A percentile compares a stretch with the other conserved stretches of the same genome.
phyloP scores from a whole-genome alignment of 2,888 invertebrate species.

The Synergus laeviventris region DNA sequence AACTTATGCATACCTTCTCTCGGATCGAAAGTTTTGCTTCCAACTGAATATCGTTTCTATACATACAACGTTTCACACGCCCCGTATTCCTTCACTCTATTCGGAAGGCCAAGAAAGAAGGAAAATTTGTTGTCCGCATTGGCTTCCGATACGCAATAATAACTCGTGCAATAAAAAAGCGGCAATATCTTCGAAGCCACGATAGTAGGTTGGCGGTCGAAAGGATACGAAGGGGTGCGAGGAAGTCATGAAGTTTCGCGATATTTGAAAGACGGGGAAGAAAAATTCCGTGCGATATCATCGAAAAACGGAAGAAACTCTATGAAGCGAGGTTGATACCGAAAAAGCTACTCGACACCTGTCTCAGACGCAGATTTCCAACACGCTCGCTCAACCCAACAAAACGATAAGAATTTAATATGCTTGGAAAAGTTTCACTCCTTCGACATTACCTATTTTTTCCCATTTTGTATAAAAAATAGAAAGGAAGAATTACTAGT shows the following conservation, averaged over 20 bases:
- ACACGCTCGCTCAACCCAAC: slow-evolving; percentile 10
- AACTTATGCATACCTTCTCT: slow-evolving; percentile 23
- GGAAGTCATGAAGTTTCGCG: slow-evolving; percentile 59
- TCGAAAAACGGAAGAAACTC: slow-evolving; percentile 38
- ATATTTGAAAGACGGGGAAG: slow-evolving; percentile 62
- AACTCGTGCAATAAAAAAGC: slow-evolving; percentile 70
- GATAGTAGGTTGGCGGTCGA: slow-evolving; percentile 25
- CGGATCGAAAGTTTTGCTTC: slow-evolving; percentile 8
- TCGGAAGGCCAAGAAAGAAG: slow-evolving; percentile 45
- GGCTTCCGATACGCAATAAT: slow-evolving; percentile 65
- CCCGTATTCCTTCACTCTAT: slow-evolving; percentile 38
- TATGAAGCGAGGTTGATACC: slow-evolving; percentile 41
- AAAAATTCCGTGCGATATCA: slow-evolving; percentile 41
- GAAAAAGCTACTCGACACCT: slow-evolving; percentile 41
- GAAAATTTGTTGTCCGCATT: slow-evolving; percentile 67
- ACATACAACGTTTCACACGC: slow-evolving; percentile 21
- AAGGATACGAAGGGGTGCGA: slow-evolving; percentile 44
- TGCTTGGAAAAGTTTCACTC: slow-evolving; percentile 2
- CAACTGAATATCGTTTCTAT: slow-evolving; percentile 35
- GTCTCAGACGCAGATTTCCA: slow-evolving; percentile 31
- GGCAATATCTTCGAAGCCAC: slow-evolving; percentile 64
- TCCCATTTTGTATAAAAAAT: not conserved
- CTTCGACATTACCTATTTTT: not conserved
- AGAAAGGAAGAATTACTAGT: not conserved
- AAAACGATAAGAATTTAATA: slow-evolving; percentile 37